phyloP scores from a whole-genome alignment of 2,797 vertebrate genomes.

The Cossypha niveicapilla region DNA sequence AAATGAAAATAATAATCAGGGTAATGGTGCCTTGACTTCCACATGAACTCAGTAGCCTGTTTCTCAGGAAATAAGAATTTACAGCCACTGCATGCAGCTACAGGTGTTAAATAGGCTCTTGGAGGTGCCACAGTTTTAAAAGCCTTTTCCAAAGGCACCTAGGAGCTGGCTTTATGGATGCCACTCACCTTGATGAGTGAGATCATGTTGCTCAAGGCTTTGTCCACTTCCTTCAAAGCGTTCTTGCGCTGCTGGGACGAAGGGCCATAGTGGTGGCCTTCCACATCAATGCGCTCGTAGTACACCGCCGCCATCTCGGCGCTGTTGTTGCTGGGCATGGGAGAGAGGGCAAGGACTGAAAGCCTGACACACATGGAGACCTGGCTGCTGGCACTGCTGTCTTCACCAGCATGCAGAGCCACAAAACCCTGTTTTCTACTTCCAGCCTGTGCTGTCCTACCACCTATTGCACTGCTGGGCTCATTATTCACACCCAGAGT shows the following conservation, averaged over 20 bases:
- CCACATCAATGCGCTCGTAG: constrained; percentile 89
- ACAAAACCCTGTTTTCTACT: background rate
- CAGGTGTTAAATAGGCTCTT: background rate
- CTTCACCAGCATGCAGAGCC: background rate
- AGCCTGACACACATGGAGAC: background rate
- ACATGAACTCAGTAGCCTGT: background rate
- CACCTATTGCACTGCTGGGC: fast-evolving
- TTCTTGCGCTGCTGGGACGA: constrained; percentile 79
- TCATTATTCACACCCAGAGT: background rate
- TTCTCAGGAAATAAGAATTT: background rate
- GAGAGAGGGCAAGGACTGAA: background rate
- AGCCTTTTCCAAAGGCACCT: background rate
- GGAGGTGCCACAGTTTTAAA: background rate
- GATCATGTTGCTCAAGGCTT: constrained; percentile 79
- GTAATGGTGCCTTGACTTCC: background rate
- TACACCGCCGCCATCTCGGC: constrained; percentile 88
- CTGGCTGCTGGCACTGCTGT: background rate
- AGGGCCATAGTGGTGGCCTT: constrained; percentile 91
- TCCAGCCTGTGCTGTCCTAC: background rate
- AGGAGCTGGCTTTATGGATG: background rate
- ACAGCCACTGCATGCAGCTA: background rate
- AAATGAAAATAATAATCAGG: background rate
- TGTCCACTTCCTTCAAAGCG: constrained; percentile 81
- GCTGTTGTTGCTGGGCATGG: constrained; percentile 63
- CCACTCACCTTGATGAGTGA: constrained; percentile 81